phyloP scores from a whole-genome alignment of 1,140 invertebrate genomes.

The Campoletis sonorensis region DNA sequence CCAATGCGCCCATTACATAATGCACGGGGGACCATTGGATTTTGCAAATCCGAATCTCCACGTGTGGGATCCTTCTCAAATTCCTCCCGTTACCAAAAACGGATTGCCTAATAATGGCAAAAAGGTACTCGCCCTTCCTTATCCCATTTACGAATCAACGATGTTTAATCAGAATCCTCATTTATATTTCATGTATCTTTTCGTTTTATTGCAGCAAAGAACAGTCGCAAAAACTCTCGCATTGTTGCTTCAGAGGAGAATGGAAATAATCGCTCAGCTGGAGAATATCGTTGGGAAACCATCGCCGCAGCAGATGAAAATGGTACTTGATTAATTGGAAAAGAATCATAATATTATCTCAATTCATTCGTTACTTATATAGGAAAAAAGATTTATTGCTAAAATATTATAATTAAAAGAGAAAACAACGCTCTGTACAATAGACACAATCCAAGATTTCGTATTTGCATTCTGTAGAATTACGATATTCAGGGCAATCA shows the following conservation, averaged over 20 bases:
- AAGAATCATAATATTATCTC: too few relatives aligned
- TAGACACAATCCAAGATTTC: too few relatives aligned
- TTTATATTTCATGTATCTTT: too few relatives aligned
- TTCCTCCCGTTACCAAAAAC: constrained; percentile 64
- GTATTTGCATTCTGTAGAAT: constrained; percentile 61
- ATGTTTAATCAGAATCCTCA: too few relatives aligned
- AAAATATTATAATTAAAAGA: not conserved
- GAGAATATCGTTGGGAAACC: constrained; percentile 81
- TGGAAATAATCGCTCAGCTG: constrained; percentile 82
- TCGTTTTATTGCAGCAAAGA: constrained; percentile 65
- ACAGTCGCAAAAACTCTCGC: constrained; percentile 79
- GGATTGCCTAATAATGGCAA: constrained; percentile 66
- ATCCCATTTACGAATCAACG: not conserved
- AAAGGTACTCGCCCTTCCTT: constrained; percentile 59
- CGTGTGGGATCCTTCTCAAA: constrained; percentile 70
- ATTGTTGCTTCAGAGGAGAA: constrained; percentile 81
- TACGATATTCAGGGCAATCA: constrained; percentile 71
- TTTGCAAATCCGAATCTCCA: constrained; percentile 67
- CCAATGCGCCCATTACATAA: constrained; percentile 71
- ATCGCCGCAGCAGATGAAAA: constrained; percentile 72
- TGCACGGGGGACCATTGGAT: constrained; percentile 66
- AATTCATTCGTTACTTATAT: not conserved
- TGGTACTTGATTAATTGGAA: constrained; percentile 55
- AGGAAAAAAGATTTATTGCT: not conserved
- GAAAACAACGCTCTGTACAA: too few relatives aligned